Conservation (phyloP, 2,113 vertebrate species). For the Odocoileus virginianus region DNA sequence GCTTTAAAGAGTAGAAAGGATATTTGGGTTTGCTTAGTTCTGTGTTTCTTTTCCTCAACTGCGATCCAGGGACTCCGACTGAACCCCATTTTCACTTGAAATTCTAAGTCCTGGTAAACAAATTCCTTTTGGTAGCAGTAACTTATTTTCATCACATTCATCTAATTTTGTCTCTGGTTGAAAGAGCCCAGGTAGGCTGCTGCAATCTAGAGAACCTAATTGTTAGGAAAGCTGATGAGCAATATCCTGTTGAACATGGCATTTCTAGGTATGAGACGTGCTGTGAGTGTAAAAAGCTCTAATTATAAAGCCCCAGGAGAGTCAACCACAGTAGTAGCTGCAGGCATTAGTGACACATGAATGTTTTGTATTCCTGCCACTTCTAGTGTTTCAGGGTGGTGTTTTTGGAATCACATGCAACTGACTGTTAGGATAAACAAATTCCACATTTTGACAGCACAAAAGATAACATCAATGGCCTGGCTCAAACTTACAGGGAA, state of each 20-base stretch:
- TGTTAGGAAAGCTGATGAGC: background rate
- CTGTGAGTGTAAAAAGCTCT: background rate
- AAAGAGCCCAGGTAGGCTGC: background rate
- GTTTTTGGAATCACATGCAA: conserved; percentile 9
- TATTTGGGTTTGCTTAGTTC: background rate
- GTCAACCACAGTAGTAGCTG: background rate
- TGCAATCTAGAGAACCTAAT: background rate
- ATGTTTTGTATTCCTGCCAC: conserved; percentile 10
- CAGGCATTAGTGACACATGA: background rate
- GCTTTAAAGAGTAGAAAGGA: background rate
- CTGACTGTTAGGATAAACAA: conserved; percentile 2
- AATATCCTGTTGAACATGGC: background rate
- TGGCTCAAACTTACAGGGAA: background rate
- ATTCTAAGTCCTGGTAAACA: conserved; percentile 24
- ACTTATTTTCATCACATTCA: background rate
- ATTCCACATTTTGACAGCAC: background rate
- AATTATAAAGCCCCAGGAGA: conserved; percentile 1
- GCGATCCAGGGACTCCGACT: background rate
- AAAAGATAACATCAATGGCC: background rate
- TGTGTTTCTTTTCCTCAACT: conserved; percentile 15
- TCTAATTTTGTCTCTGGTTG: conserved; percentile 9
- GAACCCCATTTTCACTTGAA: conserved; percentile 20
- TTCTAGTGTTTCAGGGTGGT: background rate
- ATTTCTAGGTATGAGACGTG: background rate
- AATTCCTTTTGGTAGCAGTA: background rate